Conservation (phyloP, 2,797 vertebrate species). For the Enteromius argenteus region DNA sequence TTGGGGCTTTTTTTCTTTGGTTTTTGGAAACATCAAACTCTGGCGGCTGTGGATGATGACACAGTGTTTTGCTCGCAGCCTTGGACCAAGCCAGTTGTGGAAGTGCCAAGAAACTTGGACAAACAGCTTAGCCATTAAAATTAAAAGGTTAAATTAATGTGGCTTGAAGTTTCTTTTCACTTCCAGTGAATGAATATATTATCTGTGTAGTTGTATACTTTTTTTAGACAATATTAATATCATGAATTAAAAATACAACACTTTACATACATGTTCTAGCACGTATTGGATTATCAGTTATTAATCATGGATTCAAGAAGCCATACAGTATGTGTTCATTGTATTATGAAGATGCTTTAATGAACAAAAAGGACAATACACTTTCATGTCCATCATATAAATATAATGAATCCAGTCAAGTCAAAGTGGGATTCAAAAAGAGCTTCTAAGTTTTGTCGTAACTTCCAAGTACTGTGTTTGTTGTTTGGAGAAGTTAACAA, state of each 20-base stretch:
- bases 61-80: conserved; percentile 79
- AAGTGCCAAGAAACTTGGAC: conserved; percentile 79
- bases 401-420: background rate
- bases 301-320: background rate
- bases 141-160: conserved; percentile 75
- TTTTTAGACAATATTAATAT: background rate
- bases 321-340: background rate
- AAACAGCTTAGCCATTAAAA: conserved; percentile 79
- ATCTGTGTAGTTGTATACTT: conserved; percentile 33
- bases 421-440: background rate
- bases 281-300: background rate
- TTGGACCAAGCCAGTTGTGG: conserved; percentile 73
- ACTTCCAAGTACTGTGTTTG: background rate
- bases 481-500: background rate
- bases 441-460: background rate
- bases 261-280: background rate
- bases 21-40: conserved; percentile 68
- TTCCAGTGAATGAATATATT: conserved; percentile 52
- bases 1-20: conserved; percentile 62
- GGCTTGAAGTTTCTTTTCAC: conserved; percentile 71
- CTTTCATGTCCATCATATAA: background rate
- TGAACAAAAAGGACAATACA: background rate
- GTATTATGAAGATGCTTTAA: background rate
- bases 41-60: conserved; percentile 68
- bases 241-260: background rate